Evolutionary conservation across 2,888 invertebrate species (phyloP).

Genomic region (Mesopsocus fuscifrons): DNA sequence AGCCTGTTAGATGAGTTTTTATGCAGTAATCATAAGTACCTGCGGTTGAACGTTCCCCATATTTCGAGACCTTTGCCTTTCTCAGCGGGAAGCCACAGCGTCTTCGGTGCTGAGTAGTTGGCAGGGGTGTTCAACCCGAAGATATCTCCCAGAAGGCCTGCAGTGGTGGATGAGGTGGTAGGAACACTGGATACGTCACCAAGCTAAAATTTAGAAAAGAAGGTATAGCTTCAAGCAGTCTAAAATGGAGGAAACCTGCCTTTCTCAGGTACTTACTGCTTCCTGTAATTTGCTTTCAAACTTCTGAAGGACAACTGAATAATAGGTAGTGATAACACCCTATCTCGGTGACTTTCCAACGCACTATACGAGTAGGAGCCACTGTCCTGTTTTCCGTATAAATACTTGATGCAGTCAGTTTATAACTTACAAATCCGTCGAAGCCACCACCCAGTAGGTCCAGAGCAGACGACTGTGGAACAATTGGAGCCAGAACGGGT

Average conservation of each 20-base stretch:
- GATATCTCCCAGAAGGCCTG: slow-evolving; percentile 78
- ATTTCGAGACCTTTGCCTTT: slow-evolving; percentile 90
- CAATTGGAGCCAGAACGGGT: slow-evolving; percentile 27
- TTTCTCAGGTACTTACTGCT: no score
- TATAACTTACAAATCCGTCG: slow-evolving; percentile 60
- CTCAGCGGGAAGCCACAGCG: slow-evolving; percentile 88
- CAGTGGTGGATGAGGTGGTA: slow-evolving; percentile 21
- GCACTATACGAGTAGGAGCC: slow-evolving; percentile 23
- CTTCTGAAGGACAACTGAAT: slow-evolving; percentile 1
- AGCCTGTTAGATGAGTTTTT: no score
- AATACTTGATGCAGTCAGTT: slow-evolving; percentile 18
- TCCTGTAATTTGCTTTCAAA: no score
- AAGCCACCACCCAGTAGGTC: slow-evolving; percentile 80
- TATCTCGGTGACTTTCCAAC: no score
- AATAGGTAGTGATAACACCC: no score
- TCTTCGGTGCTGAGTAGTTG: slow-evolving; percentile 60
- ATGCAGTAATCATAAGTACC: slow-evolving; percentile 20
- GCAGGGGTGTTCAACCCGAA: slow-evolving; percentile 56
- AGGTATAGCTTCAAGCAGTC: background rate
- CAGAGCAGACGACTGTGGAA: slow-evolving; percentile 42
- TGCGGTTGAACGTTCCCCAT: slow-evolving; percentile 73
- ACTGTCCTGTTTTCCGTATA: slow-evolving; percentile 21
- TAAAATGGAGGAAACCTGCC: no score
- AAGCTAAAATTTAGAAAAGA: background rate
- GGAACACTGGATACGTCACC: slow-evolving; percentile 5